These are phyloP conservation scores for Conus betulinus DNA, from an alignment of 1,140 invertebrate genomes.

Conservation along the genomic window DNA sequence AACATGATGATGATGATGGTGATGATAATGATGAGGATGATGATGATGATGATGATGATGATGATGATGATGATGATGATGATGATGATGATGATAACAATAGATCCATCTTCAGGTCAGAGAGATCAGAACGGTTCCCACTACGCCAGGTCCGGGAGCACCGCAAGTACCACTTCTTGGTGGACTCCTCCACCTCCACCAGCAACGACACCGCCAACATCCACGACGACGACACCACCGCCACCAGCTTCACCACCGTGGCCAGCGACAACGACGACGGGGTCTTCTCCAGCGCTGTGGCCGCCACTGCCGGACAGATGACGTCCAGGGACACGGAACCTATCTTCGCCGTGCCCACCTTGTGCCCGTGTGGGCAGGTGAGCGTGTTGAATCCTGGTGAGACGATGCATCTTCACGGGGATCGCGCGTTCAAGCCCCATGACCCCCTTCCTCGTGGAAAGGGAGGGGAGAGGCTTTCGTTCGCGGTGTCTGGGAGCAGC, in stretches of 20 bases:
- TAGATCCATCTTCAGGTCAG: background rate
- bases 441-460: background rate
- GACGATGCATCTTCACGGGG: background rate
- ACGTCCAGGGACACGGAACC: background rate
- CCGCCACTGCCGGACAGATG: background rate
- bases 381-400: background rate
- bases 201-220: constrained; percentile 21
- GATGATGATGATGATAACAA: background rate
- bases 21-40: background rate
- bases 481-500: background rate
- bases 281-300: background rate
- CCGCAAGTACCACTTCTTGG: constrained; percentile 35
- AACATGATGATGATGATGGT: background rate
- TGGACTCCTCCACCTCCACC: constrained; percentile 34
- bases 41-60: background rate
- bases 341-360: constrained; percentile 29
- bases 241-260: constrained; percentile 38
- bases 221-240: constrained; percentile 35
- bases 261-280: constrained; percentile 29
- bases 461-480: background rate
- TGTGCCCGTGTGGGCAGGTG: constrained; percentile 15
- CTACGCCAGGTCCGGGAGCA: constrained; percentile 13
- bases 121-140: background rate
- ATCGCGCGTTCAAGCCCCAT: background rate
- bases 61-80: background rate